phyloP scores from a whole-genome alignment of 2,888 invertebrate genomes.

The Ligdia adustata region DNA sequence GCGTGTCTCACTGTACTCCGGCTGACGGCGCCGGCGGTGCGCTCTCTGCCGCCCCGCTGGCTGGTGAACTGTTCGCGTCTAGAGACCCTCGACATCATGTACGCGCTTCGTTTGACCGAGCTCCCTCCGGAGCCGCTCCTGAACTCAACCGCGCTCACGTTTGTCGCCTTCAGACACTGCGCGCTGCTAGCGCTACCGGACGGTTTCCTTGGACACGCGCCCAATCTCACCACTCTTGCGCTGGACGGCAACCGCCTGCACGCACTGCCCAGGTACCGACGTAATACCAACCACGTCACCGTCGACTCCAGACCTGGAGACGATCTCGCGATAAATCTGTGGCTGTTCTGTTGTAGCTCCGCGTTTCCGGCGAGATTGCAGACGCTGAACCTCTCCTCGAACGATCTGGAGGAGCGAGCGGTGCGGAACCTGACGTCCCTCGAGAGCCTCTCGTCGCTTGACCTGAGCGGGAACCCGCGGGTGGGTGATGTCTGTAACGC shows the following conservation, averaged over 20 bases:
- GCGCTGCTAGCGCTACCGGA: conserved; percentile 35
- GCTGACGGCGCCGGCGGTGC: conserved; percentile 26
- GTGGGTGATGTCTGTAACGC: conserved; percentile 41
- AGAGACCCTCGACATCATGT: background rate
- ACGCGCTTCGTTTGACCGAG: background rate
- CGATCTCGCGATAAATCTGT: too few relatives aligned
- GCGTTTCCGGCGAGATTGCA: conserved; percentile 28
- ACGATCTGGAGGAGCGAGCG: conserved; percentile 31
- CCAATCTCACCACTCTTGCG: conserved; percentile 32
- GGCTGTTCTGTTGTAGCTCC: too few relatives aligned
- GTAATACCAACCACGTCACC: too few relatives aligned
- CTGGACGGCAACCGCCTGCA: conserved; percentile 39
- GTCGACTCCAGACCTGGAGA: too few relatives aligned
- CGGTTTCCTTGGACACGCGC: conserved; percentile 37
- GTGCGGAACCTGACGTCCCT: conserved; percentile 9
- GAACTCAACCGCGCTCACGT: conserved; percentile 20
- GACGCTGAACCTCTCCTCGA: conserved; percentile 36
- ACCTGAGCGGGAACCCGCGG: conserved; percentile 35
- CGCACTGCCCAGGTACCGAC: conserved; percentile 42
- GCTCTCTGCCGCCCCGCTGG: conserved; percentile 31
- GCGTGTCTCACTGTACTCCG: conserved; percentile 24
- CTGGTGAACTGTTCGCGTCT: conserved; percentile 24
- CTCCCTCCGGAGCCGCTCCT: conserved; percentile 32
- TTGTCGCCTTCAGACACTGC: conserved; percentile 11
- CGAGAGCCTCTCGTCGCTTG: conserved; percentile 30